Base-by-base conservation (phyloP, 2,113 vertebrate genomes). In the Pycnonotus jocosus region DNA sequence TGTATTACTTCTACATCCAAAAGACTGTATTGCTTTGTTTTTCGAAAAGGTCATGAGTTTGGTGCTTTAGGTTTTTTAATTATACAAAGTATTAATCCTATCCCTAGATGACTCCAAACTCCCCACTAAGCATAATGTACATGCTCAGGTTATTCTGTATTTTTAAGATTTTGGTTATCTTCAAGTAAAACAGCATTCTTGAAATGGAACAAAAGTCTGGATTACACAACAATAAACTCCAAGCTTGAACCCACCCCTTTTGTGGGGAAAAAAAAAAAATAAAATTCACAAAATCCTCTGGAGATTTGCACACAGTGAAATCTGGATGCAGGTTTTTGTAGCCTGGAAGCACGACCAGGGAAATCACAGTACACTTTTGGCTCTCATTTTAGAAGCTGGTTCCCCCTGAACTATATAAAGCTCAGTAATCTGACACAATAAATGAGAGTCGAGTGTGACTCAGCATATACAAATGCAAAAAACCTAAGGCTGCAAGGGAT, bases 371-470 rank as follows among this genome's bases (percentile, higher is more conserved):
- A 48, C 3, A 6, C 35, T 65, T 35, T 19, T 3, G 8, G 47
- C 74, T 93, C 71, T 79, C 40, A 11, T 66, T 91, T 74, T 68
- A 64, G 86, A 81, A 81, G 60, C 57, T 65, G 48, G 51, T 68
- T 94, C 25, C 44, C 37, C n/a, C 27, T 44, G 38, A 35, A 37
- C 86, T 93, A 92, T 92, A 92, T 90, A 95, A 93, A 95, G 84
- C 91, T 93, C 81, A 58, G 90, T 88, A 92, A 92, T 53, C 22
- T 73, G 81, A 94, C 54, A 77, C 81, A 86, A 93, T 88, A 96
- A 92, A 83, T 83, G 64, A 90, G 40, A 15, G 56, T 53, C 0
- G 0, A 21, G 71, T 27, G 7, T 88, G 87, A 95, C 48, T 94
- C 89, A 62, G 87, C 73, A 72, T 20, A 35, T 11, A 25, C 13